Conservation (phyloP, 2,113 vertebrate genomes). For the Verasper variegatus region DNA sequence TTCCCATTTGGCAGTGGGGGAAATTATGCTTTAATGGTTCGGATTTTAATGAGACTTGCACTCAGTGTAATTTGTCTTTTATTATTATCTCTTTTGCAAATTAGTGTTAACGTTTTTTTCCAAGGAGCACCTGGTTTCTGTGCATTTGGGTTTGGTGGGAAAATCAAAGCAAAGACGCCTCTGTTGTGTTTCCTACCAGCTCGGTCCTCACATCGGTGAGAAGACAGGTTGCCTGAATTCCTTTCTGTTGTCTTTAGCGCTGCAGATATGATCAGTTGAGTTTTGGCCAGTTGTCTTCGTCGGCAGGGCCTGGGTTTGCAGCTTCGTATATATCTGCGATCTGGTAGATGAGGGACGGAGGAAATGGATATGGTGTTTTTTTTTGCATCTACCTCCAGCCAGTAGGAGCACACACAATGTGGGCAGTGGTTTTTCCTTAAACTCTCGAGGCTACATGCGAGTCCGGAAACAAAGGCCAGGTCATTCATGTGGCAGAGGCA, state of each 20-base stretch:
- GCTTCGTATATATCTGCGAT: constrained; percentile 58
- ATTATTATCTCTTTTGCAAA: neutral
- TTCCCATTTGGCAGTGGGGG: neutral
- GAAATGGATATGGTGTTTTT: constrained; percentile 72
- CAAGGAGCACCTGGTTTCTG: neutral
- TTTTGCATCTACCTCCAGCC: constrained; percentile 61
- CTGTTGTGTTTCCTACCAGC: neutral
- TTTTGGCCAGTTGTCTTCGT: constrained; percentile 55
- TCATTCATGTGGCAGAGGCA: constrained; percentile 26
- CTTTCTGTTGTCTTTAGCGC: constrained; percentile 66
- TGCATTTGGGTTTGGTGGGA: neutral
- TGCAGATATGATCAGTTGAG: constrained; percentile 68
- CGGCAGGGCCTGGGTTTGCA: constrained; percentile 40
- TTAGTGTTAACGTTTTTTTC: neutral
- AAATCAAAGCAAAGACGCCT: neutral
- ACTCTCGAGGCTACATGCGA: constrained; percentile 8
- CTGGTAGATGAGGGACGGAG: constrained; percentile 37
- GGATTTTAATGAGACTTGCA: neutral
- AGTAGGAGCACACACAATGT: constrained; percentile 57
- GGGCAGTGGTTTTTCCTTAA: constrained; percentile 35
- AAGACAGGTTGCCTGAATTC: constrained; percentile 26
- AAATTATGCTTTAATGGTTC: neutral
- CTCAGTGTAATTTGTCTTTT: neutral
- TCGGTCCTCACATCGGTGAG: too few relatives aligned
- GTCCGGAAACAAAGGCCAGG: constrained; percentile 24